Base-by-base conservation (phyloP, 2,888 invertebrate species). In the Seira sanloemensis region DNA sequence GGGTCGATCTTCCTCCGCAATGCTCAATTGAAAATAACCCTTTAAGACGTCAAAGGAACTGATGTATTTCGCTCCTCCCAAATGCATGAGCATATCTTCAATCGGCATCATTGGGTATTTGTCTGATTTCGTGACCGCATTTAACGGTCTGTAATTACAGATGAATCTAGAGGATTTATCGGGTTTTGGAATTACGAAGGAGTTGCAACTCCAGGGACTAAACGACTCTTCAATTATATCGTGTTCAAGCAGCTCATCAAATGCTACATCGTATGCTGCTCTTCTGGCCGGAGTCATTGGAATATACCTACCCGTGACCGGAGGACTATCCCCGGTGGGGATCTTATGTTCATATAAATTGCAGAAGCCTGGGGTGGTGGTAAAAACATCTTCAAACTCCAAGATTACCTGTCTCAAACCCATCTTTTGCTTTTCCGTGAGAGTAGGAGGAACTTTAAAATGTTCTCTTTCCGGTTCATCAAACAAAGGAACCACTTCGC, bases 291-390 rank as follows among this genome's bases (percentile, higher is more conserved):
- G 12, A 50, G 23, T 50, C 7, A 50, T 19, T 50, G 73, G 73
- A 1, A 46, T 5, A 50, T 23, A 2, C 5, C 54, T 27, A 1
- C 21, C 7, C 12, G 9, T 73, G n/a, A 73, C 24, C 2, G 73
- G 73, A 1, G 21, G 1, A 50, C 2, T 2, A 73, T 73, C 21
- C 16, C 73, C 73, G 5, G 46, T 50, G 4, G 1, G 19, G 62
- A 78, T 78, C 1, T 54, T 26, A 72, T 72, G 72, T 23, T 72
- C 62, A 65, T 24, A 78, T 4, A 71, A 19, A 12, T 58, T 46
- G 37, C 78, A 78, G 1, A 71, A 27, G 1, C 78, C 78, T 27
- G 78, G 78, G 4, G 37, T 54, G 19, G 46, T 54, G 1, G 78
- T 25, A 16, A 78, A 78, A 0, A 78, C 66, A 24, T 78, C 72